Evolutionary conservation across 2,888 invertebrate species (phyloP), one percentile per base, ranked within the genome.

Genomic region (Ceraclea dissimilis): DNA sequence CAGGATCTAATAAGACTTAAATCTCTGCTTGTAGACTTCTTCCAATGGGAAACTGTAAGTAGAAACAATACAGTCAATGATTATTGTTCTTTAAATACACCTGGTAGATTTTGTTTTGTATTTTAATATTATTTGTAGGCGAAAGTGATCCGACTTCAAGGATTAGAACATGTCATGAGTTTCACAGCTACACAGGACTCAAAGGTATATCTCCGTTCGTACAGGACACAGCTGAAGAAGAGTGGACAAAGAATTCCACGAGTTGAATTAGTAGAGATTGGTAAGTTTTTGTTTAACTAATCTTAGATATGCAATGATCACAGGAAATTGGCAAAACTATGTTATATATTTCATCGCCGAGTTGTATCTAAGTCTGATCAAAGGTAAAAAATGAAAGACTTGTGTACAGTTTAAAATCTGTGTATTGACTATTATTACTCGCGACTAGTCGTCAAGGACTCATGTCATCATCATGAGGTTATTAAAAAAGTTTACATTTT

Each of bases 191-290:
- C 84, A 2, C 78, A 82, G 34, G 88, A 90, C 62, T 88, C 88
- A 54, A 84, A 81, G 64, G 85, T 98, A 60, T 80, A 84, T 60
- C 70, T 98, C 64, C 79, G 96, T 56, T 86, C 86, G 2, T 86
- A 83, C 67, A 91, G 90, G 72, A 84, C 93, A 62, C 66, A 81
- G 51, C 70, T 97, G 50, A 95, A 96, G 69, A 98, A 97, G 71
- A 95, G 96, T 62, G 95, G 94, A 0, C 83, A 84, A 62, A 83
- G 84, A 65, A 88, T 85, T 51, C 98, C 98, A 0, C 82, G 94
- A 63, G 86, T 96, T 62, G 97, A 98, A 75, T 75, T 99, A 51
- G 86, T 86, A 70, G 93, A 94, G 78, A 93, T 95, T 67, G 96
- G 83, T 82, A 68, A 67, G 69, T 63, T 50, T 48, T 26, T 47